Percentiles rank a stretch among this genome's conserved stretches.
phyloP scores from a whole-genome alignment of 1,140 invertebrate genomes.

The Zeugodacus cucurbitae region DNA sequence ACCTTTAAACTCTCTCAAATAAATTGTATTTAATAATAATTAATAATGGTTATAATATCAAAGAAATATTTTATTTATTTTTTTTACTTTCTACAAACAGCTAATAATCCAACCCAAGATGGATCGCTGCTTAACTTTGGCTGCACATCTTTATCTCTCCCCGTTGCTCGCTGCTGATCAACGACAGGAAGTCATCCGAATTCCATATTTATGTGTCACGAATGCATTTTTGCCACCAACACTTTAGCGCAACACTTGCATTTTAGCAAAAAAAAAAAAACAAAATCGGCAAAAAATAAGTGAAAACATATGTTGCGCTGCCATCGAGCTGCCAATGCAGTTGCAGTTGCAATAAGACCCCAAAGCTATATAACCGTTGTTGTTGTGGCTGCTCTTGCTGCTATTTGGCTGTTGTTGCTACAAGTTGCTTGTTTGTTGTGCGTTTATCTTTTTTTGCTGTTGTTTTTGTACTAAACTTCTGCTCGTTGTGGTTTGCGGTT shows the following conservation, averaged over 20 bases:
- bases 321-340: not conserved
- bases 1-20: too few relatives aligned
- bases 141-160: not conserved
- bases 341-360: not conserved
- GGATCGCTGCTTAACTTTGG: not conserved
- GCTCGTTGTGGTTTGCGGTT: not conserved
- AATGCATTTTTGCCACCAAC: not conserved
- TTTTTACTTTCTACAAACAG: not conserved
- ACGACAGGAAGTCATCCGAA: conserved; percentile 25
- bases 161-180: not conserved
- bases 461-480: not conserved
- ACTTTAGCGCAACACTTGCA: not conserved
- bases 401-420: not conserved
- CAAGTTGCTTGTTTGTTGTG: not conserved
- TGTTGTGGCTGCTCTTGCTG: not conserved
- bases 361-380: not conserved
- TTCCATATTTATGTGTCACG: conserved; percentile 38
- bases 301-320: not conserved
- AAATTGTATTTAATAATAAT: too few relatives aligned
- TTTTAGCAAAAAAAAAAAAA: not conserved
- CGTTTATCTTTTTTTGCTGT: not conserved
- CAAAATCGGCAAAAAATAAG: not conserved
- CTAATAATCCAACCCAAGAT: not conserved
- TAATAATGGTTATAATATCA: too few relatives aligned
- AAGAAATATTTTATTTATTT: too few relatives aligned